phyloP scores from a whole-genome alignment of 2,888 invertebrate species.

The Aleiodes leptofemur region DNA sequence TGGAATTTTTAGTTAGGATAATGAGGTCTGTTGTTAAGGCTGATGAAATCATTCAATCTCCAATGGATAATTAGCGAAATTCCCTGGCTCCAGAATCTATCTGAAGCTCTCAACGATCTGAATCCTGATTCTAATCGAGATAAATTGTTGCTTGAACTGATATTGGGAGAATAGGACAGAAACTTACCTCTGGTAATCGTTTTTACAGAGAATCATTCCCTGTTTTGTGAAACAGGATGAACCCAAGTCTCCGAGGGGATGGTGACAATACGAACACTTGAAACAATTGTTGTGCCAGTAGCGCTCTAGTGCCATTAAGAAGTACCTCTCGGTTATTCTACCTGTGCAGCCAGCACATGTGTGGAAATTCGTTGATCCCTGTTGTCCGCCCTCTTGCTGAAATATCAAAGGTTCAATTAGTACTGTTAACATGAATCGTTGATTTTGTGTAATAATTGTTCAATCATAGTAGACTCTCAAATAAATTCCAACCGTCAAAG shows the following conservation, averaged over 20 bases:
- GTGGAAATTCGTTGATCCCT: conserved; percentile 77
- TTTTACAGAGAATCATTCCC: conserved; percentile 96
- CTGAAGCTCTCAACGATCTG: no score
- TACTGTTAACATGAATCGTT: not conserved
- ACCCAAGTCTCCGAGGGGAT: conserved; percentile 93
- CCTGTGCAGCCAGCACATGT: conserved; percentile 95
- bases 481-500: no score
- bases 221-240: conserved; percentile 94
- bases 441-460: no score
- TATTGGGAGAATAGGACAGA: not conserved
- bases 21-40: no score
- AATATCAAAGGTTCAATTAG: conserved; percentile 55
- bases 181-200: conserved; percentile 94
- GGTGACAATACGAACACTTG: conserved; percentile 94
- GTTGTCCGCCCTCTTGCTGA: conserved; percentile 73
- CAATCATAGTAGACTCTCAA: no score
- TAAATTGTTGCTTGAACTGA: no score
- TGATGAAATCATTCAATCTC: no score
- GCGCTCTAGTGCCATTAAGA: conserved; percentile 93
- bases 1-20: not conserved
- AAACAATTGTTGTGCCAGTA: conserved; percentile 98
- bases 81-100: no score
- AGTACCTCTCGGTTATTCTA: conserved; percentile 93
- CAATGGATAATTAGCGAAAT: no score
- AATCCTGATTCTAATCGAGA: no score